phyloP scores from a whole-genome alignment of 1,140 invertebrate genomes.

The Bombus confusus region DNA sequence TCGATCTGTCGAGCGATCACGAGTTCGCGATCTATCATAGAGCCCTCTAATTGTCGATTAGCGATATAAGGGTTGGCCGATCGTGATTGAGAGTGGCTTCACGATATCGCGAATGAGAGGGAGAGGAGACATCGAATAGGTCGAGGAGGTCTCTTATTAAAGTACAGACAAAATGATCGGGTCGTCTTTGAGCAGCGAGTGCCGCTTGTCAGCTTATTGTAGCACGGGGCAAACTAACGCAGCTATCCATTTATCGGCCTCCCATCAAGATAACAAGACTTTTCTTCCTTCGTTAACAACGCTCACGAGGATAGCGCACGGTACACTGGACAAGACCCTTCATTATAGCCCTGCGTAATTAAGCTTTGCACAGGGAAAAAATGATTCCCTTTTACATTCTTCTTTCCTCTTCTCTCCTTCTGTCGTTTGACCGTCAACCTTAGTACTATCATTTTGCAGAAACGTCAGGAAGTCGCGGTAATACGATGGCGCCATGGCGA shows the following conservation, averaged over 20 bases:
- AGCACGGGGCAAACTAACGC: slow-evolving; percentile 37
- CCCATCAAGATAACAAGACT: slow-evolving; percentile 65
- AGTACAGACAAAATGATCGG: slow-evolving; percentile 53
- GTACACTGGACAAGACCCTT: slow-evolving; percentile 54
- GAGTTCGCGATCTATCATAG: slow-evolving; percentile 22
- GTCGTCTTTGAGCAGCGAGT: slow-evolving; percentile 57
- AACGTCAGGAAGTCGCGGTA: background rate
- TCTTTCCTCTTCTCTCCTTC: background rate
- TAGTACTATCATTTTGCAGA: slow-evolving; percentile 11
- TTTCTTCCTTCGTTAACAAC: slow-evolving; percentile 48
- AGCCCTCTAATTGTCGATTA: slow-evolving; percentile 38
- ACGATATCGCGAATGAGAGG: background rate
- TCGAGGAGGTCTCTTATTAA: slow-evolving; percentile 62
- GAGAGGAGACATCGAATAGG: slow-evolving; percentile 19
- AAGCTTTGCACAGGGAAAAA: slow-evolving; percentile 57
- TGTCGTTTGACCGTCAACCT: background rate
- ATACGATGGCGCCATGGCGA: background rate
- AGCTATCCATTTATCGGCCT: slow-evolving; percentile 61
- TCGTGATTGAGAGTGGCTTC: slow-evolving; percentile 15
- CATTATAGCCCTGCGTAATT: slow-evolving; percentile 62
- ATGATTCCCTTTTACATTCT: background rate
- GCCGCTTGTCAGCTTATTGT: slow-evolving; percentile 68
- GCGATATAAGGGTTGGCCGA: slow-evolving; percentile 4
- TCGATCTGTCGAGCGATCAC: background rate
- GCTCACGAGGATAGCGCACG: slow-evolving; percentile 16